Evolutionary conservation across 2,888 invertebrate species (phyloP), one percentile per base, ranked within the genome.

Genomic region (Sinelater perroti): DNA sequence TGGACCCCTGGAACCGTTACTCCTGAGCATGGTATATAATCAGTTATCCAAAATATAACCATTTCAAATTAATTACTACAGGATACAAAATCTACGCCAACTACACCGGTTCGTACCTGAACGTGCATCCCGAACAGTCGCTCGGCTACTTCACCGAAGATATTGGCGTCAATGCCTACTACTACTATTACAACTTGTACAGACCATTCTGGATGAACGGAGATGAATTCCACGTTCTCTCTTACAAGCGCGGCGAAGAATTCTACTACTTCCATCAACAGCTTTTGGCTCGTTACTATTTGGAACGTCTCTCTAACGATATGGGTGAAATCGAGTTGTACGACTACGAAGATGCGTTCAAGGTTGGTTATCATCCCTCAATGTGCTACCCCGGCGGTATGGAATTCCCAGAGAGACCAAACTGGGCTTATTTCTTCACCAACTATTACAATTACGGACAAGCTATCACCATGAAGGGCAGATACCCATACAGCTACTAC

Each of bases 71-170:
- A 11, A 11, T 31, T 10, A 1, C 24, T 40, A 14, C 8, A 51
- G 50, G 16, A 66, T 78, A 86, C 47, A 81, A 85, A 24, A 82
- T 89, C 61, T 83, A 81, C 56, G 83, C 84, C 65, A 89, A 89
- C 76, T 83, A 84, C 68, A 85, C 87, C 7, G 80, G 81, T 35
- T 77, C 82, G 56, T 83, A 85, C 62, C 80, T 80, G 64, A 76
- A 82, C 17, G 62, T 85, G 62, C 79, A 83, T 69, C 77, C 81
- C 1, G 87, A 88, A 60, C 80, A 83, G 53, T 70, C 73, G 4
- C 65, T 91, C 31, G 78, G 82, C 21, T 91, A 91, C 77, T 90
- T 85, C 79, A 87, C 86, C 11, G 88, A 91, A 70, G 91, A 92
- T 73, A 78, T 87, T 52, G 86, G 83, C 52, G 78, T 89, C 44